phyloP scores from a whole-genome alignment of 2,113 vertebrate genomes.

The Rutilus rutilus region DNA sequence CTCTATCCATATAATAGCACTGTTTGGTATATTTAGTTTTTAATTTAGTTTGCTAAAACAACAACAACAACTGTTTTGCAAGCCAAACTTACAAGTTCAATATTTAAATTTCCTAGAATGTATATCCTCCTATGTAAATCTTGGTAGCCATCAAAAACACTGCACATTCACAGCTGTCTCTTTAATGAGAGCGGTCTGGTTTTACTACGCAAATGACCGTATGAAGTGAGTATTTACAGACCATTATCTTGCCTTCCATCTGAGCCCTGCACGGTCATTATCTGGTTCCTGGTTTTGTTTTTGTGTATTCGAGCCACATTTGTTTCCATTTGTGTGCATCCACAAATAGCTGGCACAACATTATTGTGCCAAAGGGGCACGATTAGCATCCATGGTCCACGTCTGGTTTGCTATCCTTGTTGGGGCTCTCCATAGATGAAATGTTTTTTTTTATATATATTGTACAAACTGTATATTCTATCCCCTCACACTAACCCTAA shows the following conservation, averaged over 20 bases:
- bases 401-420: too few relatives aligned
- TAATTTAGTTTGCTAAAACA: background rate
- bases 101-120: background rate
- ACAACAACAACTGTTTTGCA: background rate
- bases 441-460: too few relatives aligned
- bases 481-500: too few relatives aligned
- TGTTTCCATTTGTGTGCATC: slow-evolving; percentile 41
- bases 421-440: too few relatives aligned
- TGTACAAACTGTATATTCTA: too few relatives aligned
- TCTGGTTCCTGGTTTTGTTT: slow-evolving; percentile 37
- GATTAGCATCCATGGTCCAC: slow-evolving; percentile 6
- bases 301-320: slow-evolving; percentile 27
- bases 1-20: background rate
- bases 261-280: background rate
- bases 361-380: slow-evolving; percentile 21
- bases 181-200: background rate
- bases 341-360: slow-evolving; percentile 9
- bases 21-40: background rate
- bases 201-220: slow-evolving; percentile 19
- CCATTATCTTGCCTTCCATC: slow-evolving; percentile 46
- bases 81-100: background rate
- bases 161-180: slow-evolving; percentile 13
- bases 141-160: slow-evolving; percentile 6
- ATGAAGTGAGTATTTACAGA: slow-evolving; percentile 28
- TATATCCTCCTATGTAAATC: background rate